Percentiles rank a stretch among this genome's conserved stretches.
These are phyloP conservation scores for Meloidogyne exigua DNA, from an alignment of 1,140 invertebrate genomes.

Conservation along the genomic window DNA sequence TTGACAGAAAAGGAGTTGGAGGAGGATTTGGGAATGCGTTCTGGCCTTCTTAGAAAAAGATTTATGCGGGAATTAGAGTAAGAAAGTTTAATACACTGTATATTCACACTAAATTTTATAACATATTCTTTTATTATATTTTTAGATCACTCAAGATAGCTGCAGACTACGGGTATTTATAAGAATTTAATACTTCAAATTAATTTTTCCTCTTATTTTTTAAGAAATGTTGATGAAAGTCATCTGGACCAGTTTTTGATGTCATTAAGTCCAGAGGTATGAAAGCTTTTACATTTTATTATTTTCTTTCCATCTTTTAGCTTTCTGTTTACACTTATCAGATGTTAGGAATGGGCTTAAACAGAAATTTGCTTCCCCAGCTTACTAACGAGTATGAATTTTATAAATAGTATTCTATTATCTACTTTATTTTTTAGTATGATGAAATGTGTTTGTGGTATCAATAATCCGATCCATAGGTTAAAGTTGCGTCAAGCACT, in stretches of 20 bases:
- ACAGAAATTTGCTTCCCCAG: conserved; percentile 69
- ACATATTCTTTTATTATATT: no score
- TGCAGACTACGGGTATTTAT: conserved; percentile 77
- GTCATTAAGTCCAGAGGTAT: conserved; percentile 75
- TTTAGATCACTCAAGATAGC: conserved; percentile 72
- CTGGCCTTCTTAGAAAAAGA: conserved; percentile 86
- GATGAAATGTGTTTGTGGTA: conserved; percentile 81
- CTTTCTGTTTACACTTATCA: conserved; percentile 94
- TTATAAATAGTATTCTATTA: not conserved
- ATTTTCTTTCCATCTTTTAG: conserved; percentile 12
- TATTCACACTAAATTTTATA: no score
- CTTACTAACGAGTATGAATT: conserved; percentile 80
- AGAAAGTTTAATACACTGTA: no score
- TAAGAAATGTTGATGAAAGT: conserved; percentile 83
- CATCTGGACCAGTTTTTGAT: conserved; percentile 87
- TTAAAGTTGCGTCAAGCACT: conserved; percentile 83
- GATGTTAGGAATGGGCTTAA: conserved; percentile 90
- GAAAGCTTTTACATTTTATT: not conserved
- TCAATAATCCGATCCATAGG: conserved; percentile 89
- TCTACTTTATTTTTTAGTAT: not conserved
- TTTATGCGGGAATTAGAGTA: conserved; percentile 86
- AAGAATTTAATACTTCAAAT: not conserved
- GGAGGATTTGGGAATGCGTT: conserved; percentile 86
- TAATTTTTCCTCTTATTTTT: not conserved
- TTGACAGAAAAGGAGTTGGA: conserved; percentile 85